Conservation (phyloP, 2,888 invertebrate species). For the Agrochola circellaris region DNA sequence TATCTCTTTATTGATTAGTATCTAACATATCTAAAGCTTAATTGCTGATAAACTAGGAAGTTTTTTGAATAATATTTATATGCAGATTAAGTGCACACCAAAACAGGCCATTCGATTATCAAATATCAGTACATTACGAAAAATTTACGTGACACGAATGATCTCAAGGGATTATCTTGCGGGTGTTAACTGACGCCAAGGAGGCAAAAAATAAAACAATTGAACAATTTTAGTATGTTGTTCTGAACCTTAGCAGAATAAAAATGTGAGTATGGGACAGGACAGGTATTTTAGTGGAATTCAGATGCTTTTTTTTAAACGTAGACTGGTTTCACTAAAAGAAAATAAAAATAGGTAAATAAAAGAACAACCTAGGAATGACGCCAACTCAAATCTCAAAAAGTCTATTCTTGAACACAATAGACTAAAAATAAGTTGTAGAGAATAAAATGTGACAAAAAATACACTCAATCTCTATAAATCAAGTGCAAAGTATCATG, state of each 20-base stretch:
- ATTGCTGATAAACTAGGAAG: constrained; percentile 51
- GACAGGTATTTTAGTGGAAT: constrained; percentile 4
- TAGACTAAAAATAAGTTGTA: constrained; percentile 6
- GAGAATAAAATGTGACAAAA: constrained; percentile 15
- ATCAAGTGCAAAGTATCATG: constrained; percentile 49
- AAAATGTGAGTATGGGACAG: constrained; percentile 12
- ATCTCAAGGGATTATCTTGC: constrained; percentile 18
- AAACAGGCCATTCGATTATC: constrained; percentile 49
- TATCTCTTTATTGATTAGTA: constrained; percentile 15
- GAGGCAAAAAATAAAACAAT: constrained; percentile 54
- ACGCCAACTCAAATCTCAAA: not conserved
- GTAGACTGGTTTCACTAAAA: constrained; percentile 22
- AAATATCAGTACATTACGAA: constrained; percentile 51
- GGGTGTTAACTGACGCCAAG: constrained; percentile 41
- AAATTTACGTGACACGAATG: constrained; percentile 57
- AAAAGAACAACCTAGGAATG: not conserved
- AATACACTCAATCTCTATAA: constrained; percentile 21
- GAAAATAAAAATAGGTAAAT: constrained; percentile 20
- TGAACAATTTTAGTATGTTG: constrained; percentile 29
- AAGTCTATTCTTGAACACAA: constrained; percentile 13
- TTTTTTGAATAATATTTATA: constrained; percentile 38
- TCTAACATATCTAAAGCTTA: constrained; percentile 17
- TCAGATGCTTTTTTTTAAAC: not conserved
- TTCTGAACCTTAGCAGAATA: constrained; percentile 11
- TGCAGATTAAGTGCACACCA: constrained; percentile 46